A percentile compares a stretch with the other conserved stretches of the same genome.
These are phyloP conservation scores for Pseudeuparius sepicola DNA, from an alignment of 2,888 invertebrate genomes.

Conservation along the genomic window DNA sequence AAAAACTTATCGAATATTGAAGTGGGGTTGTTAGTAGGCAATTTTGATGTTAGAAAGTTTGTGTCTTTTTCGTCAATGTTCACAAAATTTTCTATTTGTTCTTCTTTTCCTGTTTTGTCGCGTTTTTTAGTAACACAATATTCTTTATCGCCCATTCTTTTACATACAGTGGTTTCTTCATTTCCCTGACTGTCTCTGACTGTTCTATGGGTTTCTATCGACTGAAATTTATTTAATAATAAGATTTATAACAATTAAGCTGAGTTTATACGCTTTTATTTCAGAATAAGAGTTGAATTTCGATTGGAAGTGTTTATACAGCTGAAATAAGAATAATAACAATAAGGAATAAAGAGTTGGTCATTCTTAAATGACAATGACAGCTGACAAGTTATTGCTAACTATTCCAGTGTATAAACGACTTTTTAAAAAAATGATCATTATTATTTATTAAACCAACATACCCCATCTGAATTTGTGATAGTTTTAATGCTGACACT, in stretches of 20 bases:
- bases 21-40: conserved; percentile 1
- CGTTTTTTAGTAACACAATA: conserved; percentile 41
- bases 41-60: conserved; percentile 12
- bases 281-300: too few relatives aligned
- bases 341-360: too few relatives aligned
- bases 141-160: conserved; percentile 33
- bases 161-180: conserved; percentile 47
- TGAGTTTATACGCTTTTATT: too few relatives aligned
- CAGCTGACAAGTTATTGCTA: too few relatives aligned
- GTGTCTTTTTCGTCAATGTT: conserved; percentile 34
- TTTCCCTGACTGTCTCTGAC: conserved; percentile 49
- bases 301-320: too few relatives aligned
- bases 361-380: too few relatives aligned
- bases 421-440: too few relatives aligned
- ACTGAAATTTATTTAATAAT: conserved; percentile 28
- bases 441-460: too few relatives aligned
- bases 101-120: conserved; percentile 33
- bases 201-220: conserved; percentile 45
- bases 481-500: conserved; percentile 45
- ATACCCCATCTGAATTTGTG: conserved; percentile 47
- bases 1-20: conserved; percentile 31
- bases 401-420: too few relatives aligned
- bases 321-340: too few relatives aligned
- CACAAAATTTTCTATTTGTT: conserved; percentile 31
- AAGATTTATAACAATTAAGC: conserved; percentile 12